Base-by-base conservation (phyloP, 2,797 vertebrate genomes). In the Potorous gilbertii region DNA sequence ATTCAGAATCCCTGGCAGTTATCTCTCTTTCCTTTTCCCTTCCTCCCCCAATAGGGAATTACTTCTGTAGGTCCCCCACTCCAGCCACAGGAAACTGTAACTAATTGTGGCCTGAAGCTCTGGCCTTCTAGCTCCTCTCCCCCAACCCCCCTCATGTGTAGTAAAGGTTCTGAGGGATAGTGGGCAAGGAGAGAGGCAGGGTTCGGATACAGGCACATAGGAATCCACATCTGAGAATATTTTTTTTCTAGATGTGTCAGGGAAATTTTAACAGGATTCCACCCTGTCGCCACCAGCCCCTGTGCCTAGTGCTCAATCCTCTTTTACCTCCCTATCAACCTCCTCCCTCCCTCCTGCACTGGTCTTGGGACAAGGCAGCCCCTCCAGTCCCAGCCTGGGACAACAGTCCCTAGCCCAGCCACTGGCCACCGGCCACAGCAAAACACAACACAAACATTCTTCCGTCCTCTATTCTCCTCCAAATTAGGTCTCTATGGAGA, bases 401-500 rank as follows among this genome's bases (percentile, higher is more conserved):
- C 91, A 57, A 46, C 55, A 52, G 94, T 93, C 94, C 93, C 52
- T 40, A 18, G 50, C 54, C 90, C 54, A 55, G 54, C 54, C 90
- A 54, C 54, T 34, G 2, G 59, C 95, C 90, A 91, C 95, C 0
- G 92, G 95, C 96, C 96, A 31, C 1, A 1, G 91, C 74, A 81
- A 87, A 97, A 91, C 0, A 90, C 93, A 94, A 92, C 97, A 95
- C 98, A 96, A 95, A 96, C 98, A 98, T 97, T 98, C 97, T 97
- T 97, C 94, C 94, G 97, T 97, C 96, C 96, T 95, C 97, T 90
- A 96, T 97, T 97, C 98, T 96, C 98, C 98, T 97, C 97, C 96
- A 96, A 97, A 97, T 97, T 96, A 96, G 96, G 97, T 98, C 92
- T 97, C 97, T 97, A 97, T 98, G 98, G 98, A 97, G 97, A 98